A percentile compares a stretch with the other conserved stretches of the same genome.
These are phyloP conservation scores for Latrodectus elegans DNA, from an alignment of 2,888 invertebrate genomes.

Conservation along the genomic window DNA sequence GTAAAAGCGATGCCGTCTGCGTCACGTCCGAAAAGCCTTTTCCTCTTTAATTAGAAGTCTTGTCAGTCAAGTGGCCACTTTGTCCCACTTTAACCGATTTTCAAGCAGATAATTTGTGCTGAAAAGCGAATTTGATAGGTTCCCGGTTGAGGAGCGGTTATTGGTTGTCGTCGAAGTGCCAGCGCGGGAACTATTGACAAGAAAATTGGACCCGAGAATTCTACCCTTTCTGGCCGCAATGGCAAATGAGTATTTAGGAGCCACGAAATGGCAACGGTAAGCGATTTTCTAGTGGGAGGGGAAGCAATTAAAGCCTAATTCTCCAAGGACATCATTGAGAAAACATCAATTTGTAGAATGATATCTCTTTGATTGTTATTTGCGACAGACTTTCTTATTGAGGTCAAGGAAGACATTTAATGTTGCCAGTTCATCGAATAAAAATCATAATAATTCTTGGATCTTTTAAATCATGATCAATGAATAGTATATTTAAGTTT, in stretches of 20 bases:
- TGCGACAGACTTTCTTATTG: no score
- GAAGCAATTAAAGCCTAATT: neutral
- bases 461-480: no score
- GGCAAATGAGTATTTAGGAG: neutral
- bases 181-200: slow-evolving; percentile 29
- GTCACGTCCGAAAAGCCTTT: neutral
- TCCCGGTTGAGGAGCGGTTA: slow-evolving; percentile 13
- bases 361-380: neutral
- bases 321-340: neutral
- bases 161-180: slow-evolving; percentile 21
- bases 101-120: slow-evolving; percentile 33
- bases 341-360: neutral
- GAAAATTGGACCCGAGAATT: slow-evolving; percentile 19
- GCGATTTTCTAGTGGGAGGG: neutral
- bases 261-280: neutral
- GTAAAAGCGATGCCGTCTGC: neutral
- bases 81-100: slow-evolving; percentile 9
- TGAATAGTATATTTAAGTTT: no score
- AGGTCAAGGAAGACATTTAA: no score
- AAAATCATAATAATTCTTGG: no score
- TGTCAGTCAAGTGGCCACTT: slow-evolving; percentile 36
- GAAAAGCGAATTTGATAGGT: slow-evolving; percentile 26
- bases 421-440: no score
- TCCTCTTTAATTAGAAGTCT: slow-evolving; percentile 22
- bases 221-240: neutral